phyloP scores from a whole-genome alignment of 2,797 vertebrate species.

The Muraenolepis orangiensis region DNA sequence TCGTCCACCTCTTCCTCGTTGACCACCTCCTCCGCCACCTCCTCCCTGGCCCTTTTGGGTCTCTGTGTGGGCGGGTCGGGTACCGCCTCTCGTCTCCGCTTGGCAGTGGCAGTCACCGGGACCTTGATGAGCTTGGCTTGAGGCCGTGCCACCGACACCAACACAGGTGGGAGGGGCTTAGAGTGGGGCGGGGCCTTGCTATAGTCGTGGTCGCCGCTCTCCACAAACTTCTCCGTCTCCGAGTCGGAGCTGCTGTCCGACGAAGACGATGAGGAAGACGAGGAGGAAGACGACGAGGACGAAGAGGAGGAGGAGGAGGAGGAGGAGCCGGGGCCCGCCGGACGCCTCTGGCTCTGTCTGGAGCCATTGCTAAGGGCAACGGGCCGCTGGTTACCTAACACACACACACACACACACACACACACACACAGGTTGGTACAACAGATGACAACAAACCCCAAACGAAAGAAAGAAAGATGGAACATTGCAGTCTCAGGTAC shows the following conservation, averaged over 20 bases:
- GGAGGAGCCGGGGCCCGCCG: conserved; percentile 56
- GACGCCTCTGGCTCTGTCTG: conserved; percentile 57
- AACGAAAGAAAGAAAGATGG: neutral
- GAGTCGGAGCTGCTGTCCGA: conserved; percentile 81
- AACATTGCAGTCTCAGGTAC: conserved; percentile 39
- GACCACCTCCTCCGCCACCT: conserved; percentile 52
- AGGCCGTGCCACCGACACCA: neutral
- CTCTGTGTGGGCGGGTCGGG: conserved; percentile 29
- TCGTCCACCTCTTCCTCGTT: conserved; percentile 43
- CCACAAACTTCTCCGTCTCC: conserved; percentile 86
- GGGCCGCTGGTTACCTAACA: conserved; percentile 60
- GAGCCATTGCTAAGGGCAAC: conserved; percentile 80
- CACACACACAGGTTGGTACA: conserved; percentile 14
- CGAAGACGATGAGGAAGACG: conserved; percentile 74
- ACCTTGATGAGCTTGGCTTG: neutral
- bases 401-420: conserved; percentile 22
- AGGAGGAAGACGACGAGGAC: conserved; percentile 60
- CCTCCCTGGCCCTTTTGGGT: conserved; percentile 62
- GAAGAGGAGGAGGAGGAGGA: conserved; percentile 69
- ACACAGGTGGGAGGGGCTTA: conserved; percentile 31
- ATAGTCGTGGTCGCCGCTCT: conserved; percentile 96
- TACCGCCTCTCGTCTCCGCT: conserved; percentile 56
- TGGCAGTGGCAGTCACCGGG: conserved; percentile 28
- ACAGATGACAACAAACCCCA: neutral
- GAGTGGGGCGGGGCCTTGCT: conserved; percentile 86